Conservation (phyloP, 2,113 vertebrate species). For the Globicephala melas region DNA sequence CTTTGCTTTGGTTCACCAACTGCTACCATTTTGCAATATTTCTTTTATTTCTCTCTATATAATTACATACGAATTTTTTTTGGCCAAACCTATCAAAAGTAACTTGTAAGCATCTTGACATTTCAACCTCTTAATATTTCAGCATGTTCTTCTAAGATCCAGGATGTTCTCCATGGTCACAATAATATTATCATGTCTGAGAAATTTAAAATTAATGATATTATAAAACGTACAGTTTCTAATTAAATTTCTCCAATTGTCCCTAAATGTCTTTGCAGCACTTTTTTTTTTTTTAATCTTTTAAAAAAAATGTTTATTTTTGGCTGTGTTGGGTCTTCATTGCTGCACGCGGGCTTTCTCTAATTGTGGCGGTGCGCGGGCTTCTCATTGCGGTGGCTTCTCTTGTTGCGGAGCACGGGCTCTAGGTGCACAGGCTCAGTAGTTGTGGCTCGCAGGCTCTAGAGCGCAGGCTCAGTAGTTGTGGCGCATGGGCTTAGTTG, state of each 20-base stretch:
- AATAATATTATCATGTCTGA: background rate
- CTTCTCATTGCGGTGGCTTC: too few species aligned
- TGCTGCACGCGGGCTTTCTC: too few species aligned
- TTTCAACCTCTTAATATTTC: background rate
- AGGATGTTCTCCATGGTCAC: background rate
- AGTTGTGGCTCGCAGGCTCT: too few species aligned
- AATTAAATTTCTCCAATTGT: background rate
- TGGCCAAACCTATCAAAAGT: background rate
- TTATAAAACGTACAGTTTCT: background rate
- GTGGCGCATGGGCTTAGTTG: too few species aligned
- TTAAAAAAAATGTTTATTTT: too few species aligned
- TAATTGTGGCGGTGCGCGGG: fast-evolving
- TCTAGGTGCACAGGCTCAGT: too few species aligned
- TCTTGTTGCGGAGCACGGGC: too few species aligned
- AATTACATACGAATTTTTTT: background rate
- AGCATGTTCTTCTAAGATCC: background rate
- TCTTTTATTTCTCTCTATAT: background rate
- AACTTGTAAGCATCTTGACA: background rate
- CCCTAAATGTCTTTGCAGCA: too few species aligned
- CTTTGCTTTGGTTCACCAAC: background rate
- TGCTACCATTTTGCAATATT: background rate
- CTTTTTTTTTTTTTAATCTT: background rate
- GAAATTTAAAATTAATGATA: background rate
- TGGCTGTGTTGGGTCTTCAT: too few species aligned
- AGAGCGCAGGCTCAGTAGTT: too few species aligned